phyloP scores from a whole-genome alignment of 2,797 vertebrate species.

The Lutjanus campechanus region DNA sequence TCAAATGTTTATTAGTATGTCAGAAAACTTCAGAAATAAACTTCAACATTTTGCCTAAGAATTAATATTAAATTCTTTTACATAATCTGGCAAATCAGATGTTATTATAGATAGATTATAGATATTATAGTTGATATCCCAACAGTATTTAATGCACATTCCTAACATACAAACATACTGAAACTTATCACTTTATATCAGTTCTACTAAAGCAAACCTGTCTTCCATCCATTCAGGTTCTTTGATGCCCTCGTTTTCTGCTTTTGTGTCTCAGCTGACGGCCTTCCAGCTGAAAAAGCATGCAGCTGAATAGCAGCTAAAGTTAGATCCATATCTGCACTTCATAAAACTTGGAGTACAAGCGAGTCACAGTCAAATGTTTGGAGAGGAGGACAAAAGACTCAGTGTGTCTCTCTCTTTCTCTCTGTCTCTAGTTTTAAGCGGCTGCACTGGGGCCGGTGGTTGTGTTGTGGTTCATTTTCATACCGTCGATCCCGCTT shows the following conservation, averaged over 20 bases:
- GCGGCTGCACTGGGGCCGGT: background rate
- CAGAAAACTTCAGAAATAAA: too few species aligned
- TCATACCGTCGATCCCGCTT: background rate
- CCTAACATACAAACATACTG: too few species aligned
- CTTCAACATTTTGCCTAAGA: too few species aligned
- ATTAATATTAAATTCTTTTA: too few species aligned
- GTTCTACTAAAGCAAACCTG: too few species aligned
- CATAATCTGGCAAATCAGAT: too few species aligned
- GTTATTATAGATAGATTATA: too few species aligned
- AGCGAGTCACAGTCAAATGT: conserved; percentile 10
- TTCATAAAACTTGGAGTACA: conserved; percentile 19
- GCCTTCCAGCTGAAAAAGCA: conserved; percentile 1
- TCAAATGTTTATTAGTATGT: too few species aligned
- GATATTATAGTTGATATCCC: too few species aligned
- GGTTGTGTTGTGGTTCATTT: conserved; percentile 15
- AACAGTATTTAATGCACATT: too few species aligned
- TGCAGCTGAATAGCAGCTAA: conserved; percentile 29
- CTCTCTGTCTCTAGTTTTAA: conserved; percentile 3
- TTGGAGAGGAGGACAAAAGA: conserved; percentile 21
- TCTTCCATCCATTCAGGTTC: background rate
- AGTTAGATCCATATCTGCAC: conserved; percentile 30
- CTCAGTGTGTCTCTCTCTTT: background rate
- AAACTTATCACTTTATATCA: too few species aligned
- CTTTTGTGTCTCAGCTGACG: conserved; percentile 28
- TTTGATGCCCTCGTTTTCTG: background rate